These are phyloP conservation scores for Todus mexicanus DNA, from an alignment of 2,797 vertebrate genomes.

Conservation along the genomic window DNA sequence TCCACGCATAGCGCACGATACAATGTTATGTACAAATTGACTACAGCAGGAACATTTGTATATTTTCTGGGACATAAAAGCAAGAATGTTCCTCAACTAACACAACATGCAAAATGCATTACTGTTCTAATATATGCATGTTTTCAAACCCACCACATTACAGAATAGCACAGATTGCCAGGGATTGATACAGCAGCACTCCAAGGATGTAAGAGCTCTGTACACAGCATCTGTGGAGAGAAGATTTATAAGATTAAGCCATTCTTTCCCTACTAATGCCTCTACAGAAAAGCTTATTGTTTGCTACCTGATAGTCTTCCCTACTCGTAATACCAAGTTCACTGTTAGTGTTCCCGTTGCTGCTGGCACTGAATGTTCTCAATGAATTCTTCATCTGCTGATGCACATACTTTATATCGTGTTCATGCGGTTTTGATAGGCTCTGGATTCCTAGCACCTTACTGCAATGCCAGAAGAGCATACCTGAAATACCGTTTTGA, in stretches of 20 bases:
- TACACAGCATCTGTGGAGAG: neutral
- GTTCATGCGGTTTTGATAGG: neutral
- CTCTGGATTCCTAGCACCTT: neutral
- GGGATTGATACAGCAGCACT: neutral
- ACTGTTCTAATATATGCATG: neutral
- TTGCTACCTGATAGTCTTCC: neutral
- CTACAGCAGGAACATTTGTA: neutral
- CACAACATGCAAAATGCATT: neutral
- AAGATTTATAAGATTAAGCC: neutral
- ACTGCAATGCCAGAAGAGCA: neutral
- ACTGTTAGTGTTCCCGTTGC: neutral
- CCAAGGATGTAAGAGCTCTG: neutral
- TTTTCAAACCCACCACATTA: neutral
- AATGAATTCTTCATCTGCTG: neutral
- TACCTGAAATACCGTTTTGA: slow-evolving; percentile 43
- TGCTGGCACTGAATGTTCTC: neutral
- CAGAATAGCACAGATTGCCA: neutral
- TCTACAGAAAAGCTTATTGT: neutral
- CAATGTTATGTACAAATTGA: neutral
- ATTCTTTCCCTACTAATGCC: neutral
- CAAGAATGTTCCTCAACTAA: neutral
- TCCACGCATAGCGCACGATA: neutral
- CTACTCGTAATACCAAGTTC: neutral
- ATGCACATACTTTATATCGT: neutral
- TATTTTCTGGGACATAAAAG: neutral